Percentiles rank a stretch among this genome's conserved stretches.
Evolutionary conservation across 2,888 invertebrate genomes (phyloP).

Genomic region (Neocrepidodera transversa): DNA sequence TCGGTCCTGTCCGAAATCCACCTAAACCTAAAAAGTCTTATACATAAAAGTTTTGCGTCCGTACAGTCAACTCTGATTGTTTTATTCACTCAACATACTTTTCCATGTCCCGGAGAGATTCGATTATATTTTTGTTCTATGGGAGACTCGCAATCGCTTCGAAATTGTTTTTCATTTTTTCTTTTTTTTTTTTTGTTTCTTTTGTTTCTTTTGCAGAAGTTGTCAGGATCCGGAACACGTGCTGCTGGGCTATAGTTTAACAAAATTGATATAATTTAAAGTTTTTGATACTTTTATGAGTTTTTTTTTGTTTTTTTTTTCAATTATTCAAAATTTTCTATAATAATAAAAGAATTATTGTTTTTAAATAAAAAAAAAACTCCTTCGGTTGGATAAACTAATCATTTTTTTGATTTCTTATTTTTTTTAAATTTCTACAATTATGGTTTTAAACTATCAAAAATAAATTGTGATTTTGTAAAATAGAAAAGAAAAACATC

Average conservation of each 20-base stretch:
- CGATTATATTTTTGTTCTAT: conserved; percentile 31
- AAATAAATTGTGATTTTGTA: too few relatives aligned
- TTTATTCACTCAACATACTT: conserved; percentile 36
- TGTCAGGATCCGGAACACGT: neutral
- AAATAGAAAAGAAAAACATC: too few relatives aligned
- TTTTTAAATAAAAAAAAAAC: too few relatives aligned
- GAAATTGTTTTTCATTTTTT: conserved; percentile 24
- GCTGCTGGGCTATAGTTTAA: conserved; percentile 3
- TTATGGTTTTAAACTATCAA: too few relatives aligned
- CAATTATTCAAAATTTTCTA: too few relatives aligned
- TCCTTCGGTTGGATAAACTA: too few relatives aligned
- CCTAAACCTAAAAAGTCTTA: conserved; percentile 15
- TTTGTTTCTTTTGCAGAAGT: neutral
- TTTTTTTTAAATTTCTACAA: too few relatives aligned
- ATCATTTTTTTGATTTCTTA: too few relatives aligned
- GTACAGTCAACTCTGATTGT: conserved; percentile 33
- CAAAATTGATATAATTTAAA: neutral
- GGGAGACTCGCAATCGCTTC: conserved; percentile 21
- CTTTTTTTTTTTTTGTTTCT: conserved; percentile 2
- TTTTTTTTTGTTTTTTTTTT: too few relatives aligned
- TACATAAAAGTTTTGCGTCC: conserved; percentile 34
- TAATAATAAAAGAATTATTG: too few relatives aligned
- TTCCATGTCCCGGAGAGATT: conserved; percentile 28
- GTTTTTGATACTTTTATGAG: too few relatives aligned
- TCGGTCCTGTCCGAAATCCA: conserved; percentile 1